Base-by-base conservation (phyloP, 1,140 invertebrate genomes). In the Dinoponera quadriceps region DNA sequence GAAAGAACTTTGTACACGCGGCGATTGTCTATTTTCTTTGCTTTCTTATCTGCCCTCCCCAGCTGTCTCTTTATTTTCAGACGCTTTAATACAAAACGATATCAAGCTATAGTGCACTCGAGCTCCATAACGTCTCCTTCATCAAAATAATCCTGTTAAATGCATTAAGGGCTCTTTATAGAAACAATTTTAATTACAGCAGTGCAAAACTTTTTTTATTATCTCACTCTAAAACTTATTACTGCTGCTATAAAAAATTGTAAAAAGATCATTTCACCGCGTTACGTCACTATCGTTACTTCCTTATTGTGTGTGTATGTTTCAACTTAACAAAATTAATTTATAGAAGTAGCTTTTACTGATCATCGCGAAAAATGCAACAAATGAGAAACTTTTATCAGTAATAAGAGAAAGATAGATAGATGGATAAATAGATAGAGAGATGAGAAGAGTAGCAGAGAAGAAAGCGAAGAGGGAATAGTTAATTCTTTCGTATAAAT, bases 21-120 rank as follows among this genome's bases (percentile, higher is more conserved):
- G 49, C 16, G 55, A 69, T 55, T 78, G 33, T 69, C 4, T 69
- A 20, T 68, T 69, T 63, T 18, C 9, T 75, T 44, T 55, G 7
- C 18, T 68, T 55, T 25, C 63, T 78, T 78, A 78, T 78, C 75
- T 44, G 22, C 22, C 63, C 22, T 78, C 69, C 22, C 2, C 74
- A 78, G 62, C 62, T 16, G 62, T 68, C 54, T 18, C 33, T 20
- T 2, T n/a, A 38, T 78, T 78, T 54, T 25, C n/a, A 77, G 20
- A 68, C 54, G 48, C 27, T 77, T 66, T 66, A 66, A 66, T 66
- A 54, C 20, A 54, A 20, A 77, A 77, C 18, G 48, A 54, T 77
- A 66, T 18, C 5, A n/a, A 55, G 49, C 25, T 18, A 14, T 54
- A 38, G 11, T 14, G 62, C 62, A 27, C 16, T 4, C 11, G 20